These are phyloP conservation scores for Caenorhabditis sinica DNA, from an alignment of 2,888 invertebrate genomes.

Conservation along the genomic window DNA sequence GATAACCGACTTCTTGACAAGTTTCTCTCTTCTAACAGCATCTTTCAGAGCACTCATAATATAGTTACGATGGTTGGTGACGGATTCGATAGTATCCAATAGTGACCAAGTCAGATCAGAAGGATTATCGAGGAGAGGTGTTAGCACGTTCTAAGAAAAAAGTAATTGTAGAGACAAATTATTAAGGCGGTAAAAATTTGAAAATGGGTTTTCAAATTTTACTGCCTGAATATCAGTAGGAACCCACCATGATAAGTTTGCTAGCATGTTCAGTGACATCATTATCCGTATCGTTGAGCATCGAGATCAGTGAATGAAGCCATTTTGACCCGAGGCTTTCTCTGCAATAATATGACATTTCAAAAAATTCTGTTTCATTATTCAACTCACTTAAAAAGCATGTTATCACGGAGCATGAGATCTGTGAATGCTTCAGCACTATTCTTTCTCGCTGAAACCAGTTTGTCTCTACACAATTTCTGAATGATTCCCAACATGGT, in stretches of 20 bases:
- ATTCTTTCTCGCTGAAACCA: conserved; percentile 42
- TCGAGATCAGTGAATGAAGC: conserved; percentile 51
- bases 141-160: conserved; percentile 37
- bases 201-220: too few relatives aligned
- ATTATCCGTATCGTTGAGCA: conserved; percentile 60
- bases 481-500: conserved; percentile 14
- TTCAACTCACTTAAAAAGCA: conserved; percentile 41
- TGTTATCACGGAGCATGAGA: conserved; percentile 43
- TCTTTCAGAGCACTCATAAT: conserved; percentile 61
- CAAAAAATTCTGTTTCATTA: too few relatives aligned
- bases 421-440: conserved; percentile 50
- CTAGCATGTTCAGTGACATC: conserved; percentile 59
- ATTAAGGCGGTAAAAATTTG: too few relatives aligned
- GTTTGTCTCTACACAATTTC: conserved; percentile 54
- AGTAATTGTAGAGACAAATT: too few relatives aligned
- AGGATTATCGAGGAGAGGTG: conserved; percentile 52
- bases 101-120: conserved; percentile 61
- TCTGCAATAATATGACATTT: too few relatives aligned
- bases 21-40: conserved; percentile 43
- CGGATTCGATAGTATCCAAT: conserved; percentile 54
- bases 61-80: conserved; percentile 44
- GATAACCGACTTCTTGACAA: conserved; percentile 47
- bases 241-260: conserved; percentile 48
- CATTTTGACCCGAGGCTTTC: conserved; percentile 52
- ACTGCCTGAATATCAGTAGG: too few relatives aligned